Conservation (phyloP, 2,888 invertebrate species). For the Plemyria rubiginata region DNA sequence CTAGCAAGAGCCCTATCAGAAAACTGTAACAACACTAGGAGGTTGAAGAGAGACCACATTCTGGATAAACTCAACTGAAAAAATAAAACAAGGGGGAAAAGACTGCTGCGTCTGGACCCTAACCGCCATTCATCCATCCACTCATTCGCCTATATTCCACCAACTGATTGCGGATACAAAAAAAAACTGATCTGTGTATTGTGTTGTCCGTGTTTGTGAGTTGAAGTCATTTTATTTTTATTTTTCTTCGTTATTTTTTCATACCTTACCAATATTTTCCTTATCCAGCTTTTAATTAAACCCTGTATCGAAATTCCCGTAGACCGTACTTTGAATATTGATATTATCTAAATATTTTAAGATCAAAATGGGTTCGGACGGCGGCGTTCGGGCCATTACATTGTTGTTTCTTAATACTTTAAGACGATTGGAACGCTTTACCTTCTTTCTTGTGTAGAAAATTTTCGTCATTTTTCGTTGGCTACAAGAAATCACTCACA, state of each 20-base stretch:
- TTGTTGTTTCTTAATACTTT: slow-evolving; percentile 6
- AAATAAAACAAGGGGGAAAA: no score
- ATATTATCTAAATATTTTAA: slow-evolving; percentile 16
- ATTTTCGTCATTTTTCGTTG: not conserved
- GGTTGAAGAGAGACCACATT: no score
- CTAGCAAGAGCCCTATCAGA: no score
- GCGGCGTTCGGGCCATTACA: not conserved
- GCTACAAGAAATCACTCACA: not conserved
- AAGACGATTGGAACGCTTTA: not conserved
- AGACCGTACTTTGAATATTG: slow-evolving; percentile 14
- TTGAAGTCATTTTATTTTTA: not conserved
- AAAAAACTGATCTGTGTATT: no score
- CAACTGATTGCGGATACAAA: no score
- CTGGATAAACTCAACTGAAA: no score
- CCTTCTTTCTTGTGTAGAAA: not conserved
- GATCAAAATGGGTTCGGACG: slow-evolving; percentile 12
- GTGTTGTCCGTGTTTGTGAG: no score
- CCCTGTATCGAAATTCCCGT: slow-evolving; percentile 5
- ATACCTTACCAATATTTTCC: not conserved
- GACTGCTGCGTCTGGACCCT: no score
- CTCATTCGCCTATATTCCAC: no score
- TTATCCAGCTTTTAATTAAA: slow-evolving; percentile 17
- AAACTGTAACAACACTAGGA: no score
- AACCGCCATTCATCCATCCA: no score
- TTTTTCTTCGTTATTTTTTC: not conserved